phyloP scores from a whole-genome alignment of 1,140 invertebrate species.

The Macrobrachium nipponense region DNA sequence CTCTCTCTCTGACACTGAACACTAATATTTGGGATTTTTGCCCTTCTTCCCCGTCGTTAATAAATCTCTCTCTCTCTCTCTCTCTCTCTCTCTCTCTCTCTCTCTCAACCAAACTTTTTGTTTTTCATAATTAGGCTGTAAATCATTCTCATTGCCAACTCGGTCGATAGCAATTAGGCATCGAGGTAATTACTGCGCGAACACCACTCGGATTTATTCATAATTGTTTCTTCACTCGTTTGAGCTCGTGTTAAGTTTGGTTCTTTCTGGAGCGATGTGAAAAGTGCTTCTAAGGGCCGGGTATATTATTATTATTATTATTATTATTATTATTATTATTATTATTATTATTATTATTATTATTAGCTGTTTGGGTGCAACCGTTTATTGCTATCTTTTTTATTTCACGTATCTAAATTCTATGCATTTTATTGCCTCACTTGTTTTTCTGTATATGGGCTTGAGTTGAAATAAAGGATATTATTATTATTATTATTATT shows the following conservation, averaged over 20 bases:
- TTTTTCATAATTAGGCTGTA: background rate
- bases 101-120: background rate
- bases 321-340: background rate
- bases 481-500: background rate
- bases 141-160: background rate
- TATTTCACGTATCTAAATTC: too few relatives aligned
- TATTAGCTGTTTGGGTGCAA: background rate
- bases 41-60: background rate
- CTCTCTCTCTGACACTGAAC: background rate
- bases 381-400: too few relatives aligned
- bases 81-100: background rate
- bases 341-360: background rate
- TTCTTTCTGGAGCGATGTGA: too few relatives aligned
- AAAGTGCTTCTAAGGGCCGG: too few relatives aligned
- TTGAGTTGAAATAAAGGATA: too few relatives aligned
- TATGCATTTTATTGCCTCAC: too few relatives aligned
- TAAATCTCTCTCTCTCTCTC: background rate
- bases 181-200: background rate
- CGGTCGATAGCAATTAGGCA: too few relatives aligned
- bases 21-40: background rate
- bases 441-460: too few relatives aligned
- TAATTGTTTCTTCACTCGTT: background rate
- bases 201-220: background rate
- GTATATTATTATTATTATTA: too few relatives aligned
- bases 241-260: too few relatives aligned